These are phyloP conservation scores for Leptinotarsa texana DNA, from an alignment of 1,140 invertebrate species.

Conservation along the genomic window DNA sequence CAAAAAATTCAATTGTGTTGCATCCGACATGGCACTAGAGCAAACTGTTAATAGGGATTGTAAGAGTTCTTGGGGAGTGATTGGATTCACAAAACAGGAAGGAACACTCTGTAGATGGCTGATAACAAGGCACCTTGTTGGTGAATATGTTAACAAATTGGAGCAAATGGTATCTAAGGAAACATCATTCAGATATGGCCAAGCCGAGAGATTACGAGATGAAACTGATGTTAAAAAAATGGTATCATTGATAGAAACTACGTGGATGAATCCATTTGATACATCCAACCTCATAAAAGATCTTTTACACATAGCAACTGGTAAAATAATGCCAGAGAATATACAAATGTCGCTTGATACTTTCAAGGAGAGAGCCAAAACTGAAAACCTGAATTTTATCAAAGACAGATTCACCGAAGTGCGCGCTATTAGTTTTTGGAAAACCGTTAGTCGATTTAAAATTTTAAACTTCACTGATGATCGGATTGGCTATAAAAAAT, in stretches of 20 bases:
- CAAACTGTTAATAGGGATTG: slow-evolving; percentile 21
- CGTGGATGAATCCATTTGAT: slow-evolving; percentile 30
- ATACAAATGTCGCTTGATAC: slow-evolving; percentile 11
- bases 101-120: slow-evolving; percentile 16
- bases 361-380: background rate
- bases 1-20: slow-evolving; percentile 27
- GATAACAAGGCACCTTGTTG: slow-evolving; percentile 24
- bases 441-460: slow-evolving; percentile 18
- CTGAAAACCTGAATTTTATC: background rate
- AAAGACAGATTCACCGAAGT: slow-evolving; percentile 9
- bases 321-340: slow-evolving; percentile 13
- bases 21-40: slow-evolving; percentile 21
- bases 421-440: slow-evolving; percentile 18
- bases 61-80: slow-evolving; percentile 21
- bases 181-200: slow-evolving; percentile 3
- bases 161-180: background rate
- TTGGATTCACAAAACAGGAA: slow-evolving; percentile 20
- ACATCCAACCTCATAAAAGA: background rate
- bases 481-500: background rate
- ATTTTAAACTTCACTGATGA: slow-evolving; percentile 22
- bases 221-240: slow-evolving; percentile 26
- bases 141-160: slow-evolving; percentile 24
- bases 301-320: slow-evolving; percentile 26
- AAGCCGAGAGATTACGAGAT: slow-evolving; percentile 15
- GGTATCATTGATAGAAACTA: slow-evolving; percentile 7